Evolutionary conservation across 2,888 invertebrate species (phyloP).

Genomic region (Physocephala rufipes): DNA sequence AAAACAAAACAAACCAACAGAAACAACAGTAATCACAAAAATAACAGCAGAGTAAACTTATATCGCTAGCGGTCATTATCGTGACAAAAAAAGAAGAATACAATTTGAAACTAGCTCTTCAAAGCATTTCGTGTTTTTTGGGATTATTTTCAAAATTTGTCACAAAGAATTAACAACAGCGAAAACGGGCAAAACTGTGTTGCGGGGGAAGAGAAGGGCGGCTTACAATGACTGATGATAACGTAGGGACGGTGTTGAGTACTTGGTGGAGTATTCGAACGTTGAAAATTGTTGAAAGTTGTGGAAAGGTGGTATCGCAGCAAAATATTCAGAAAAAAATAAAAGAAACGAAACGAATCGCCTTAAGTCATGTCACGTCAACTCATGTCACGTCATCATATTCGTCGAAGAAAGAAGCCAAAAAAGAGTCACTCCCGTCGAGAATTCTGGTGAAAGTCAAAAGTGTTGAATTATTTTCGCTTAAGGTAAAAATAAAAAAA

Average conservation of each 20-base stretch:
- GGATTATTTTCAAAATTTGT: constrained; percentile 19
- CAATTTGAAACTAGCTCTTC: neutral
- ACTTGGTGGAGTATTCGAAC: constrained; percentile 9
- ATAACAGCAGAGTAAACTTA: neutral
- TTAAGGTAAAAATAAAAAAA: too few relatives aligned
- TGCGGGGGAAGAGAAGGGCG: too few relatives aligned
- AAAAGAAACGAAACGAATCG: constrained; percentile 4
- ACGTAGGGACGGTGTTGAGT: neutral
- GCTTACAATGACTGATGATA: too few relatives aligned
- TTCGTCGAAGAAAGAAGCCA: constrained; percentile 26
- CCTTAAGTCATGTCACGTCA: neutral
- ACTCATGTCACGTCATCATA: neutral
- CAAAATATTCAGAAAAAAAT: neutral
- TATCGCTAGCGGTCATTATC: constrained; percentile 10
- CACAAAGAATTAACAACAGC: constrained; percentile 20
- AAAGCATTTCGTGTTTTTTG: constrained; percentile 7
- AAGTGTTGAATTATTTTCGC: constrained; percentile 30
- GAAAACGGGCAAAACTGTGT: constrained; percentile 7
- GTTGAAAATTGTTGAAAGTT: neutral
- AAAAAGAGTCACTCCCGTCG: constrained; percentile 19
- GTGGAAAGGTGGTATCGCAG: constrained; percentile 13
- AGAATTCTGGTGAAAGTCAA: constrained; percentile 19
- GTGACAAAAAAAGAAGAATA: neutral
- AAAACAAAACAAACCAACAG: constrained; percentile 22
- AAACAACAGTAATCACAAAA: neutral